Evolutionary conservation across 1,140 invertebrate species (phyloP), one percentile per base, ranked within the genome.

Genomic region (Atta cephalotes): DNA sequence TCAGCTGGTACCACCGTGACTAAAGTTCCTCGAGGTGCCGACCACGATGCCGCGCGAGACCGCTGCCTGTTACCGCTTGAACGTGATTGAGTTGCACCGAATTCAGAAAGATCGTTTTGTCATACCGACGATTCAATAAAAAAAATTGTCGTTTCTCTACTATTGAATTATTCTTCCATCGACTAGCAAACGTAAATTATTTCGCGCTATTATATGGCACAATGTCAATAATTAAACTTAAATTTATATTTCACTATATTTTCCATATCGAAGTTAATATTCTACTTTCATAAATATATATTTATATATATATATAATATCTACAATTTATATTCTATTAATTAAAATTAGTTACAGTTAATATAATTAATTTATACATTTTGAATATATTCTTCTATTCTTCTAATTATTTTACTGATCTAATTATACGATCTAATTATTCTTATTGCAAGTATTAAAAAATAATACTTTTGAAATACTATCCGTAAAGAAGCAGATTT

Each of bases 1-100:
- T 84, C 80, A 84, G 80, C 80, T 84, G 80, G 70, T 76, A 39
- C 80, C 70, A 84, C 70, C 70, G 80, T 84, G 80, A 84, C 70
- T 76, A 76, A 84, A 76, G 56, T 49, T 21, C 39, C 53, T 31
- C 68, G 66, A 84, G 56, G 70, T 74, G 80, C 39, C 25, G 49
- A 45, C 39, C 63, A 21, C 70, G 39, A 62, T 49, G 77, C 49
- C 70, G 80, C 21, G 28, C 35, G 35, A 35, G 35, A 35, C 25
- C 25, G 25, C 25, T 25, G 25, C 25, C 25, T 25, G 25, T 31
- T 31, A 31, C 35, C 35, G 65, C 18, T 31, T 56, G 31, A 28
- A 56, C 78, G 78, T 53, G 78, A 80, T 80, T 80, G 35, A 84
- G 71, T 84, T 76, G 56, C 80, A 62, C 49, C 56, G 68, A 25